phyloP scores from a whole-genome alignment of 1,140 invertebrate species.

The Zaprionus africanus region DNA sequence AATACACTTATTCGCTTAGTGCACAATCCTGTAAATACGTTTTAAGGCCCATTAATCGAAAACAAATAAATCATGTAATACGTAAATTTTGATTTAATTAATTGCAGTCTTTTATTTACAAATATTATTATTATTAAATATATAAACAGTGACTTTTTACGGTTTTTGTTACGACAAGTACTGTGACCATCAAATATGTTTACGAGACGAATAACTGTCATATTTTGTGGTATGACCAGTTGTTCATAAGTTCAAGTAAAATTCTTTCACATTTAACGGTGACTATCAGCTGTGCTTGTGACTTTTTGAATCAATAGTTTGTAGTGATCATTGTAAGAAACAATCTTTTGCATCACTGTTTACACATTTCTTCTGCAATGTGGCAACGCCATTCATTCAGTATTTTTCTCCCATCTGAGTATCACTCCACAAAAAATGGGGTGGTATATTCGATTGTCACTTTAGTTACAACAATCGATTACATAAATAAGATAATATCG shows the following conservation, averaged over 20 bases:
- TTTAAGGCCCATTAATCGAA: conserved; percentile 62
- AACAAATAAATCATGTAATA: conserved; percentile 68
- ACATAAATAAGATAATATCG: neutral
- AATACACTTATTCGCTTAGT: conserved; percentile 63
- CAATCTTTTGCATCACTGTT: no score
- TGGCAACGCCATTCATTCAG: neutral
- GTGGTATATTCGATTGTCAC: no score
- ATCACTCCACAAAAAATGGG: neutral
- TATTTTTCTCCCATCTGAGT: neutral
- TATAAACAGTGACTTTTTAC: neutral
- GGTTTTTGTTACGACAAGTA: neutral
- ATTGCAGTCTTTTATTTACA: conserved; percentile 12
- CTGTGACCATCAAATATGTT: no score
- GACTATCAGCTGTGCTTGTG: no score
- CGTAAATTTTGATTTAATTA: conserved; percentile 49
- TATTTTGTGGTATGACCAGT: no score
- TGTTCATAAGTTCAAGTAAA: no score
- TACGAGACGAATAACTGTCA: no score
- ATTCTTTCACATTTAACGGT: no score
- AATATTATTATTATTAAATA: no score
- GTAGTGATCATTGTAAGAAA: no score
- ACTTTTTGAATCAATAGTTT: no score
- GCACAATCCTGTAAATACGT: conserved; percentile 79
- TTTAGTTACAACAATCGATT: neutral
- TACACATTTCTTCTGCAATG: neutral